Base-by-base conservation (phyloP, 1,140 invertebrate species). In the Bombus pyrosoma region DNA sequence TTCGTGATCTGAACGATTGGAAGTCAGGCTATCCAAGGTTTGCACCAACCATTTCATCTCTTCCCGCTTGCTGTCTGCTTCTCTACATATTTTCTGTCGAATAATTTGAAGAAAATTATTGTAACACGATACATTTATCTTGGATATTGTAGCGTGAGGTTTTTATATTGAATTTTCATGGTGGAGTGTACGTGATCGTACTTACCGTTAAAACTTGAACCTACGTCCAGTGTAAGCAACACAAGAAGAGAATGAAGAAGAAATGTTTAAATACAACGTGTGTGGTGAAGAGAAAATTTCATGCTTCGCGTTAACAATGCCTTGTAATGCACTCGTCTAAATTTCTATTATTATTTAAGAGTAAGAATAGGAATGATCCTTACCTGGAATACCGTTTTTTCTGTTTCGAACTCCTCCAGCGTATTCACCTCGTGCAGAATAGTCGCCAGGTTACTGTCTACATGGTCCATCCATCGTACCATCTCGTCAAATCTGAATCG, bases 11-110 rank as follows among this genome's bases (percentile, higher is more conserved):
- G 97, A 96, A 89, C 97, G 97, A 93, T 98, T 98, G 62, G 97
- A 97, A 10, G 98, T 96, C 79, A 99, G 95, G 86, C 97, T 97
- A 90, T 99, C 98, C 59, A 99, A 94, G 32, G 97, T 98, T 95
- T 98, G 97, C 2, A 99, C 98, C 68, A 99, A 95, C 98, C 98
- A 99, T 92, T 99, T 99, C 97, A 99, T 98, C 89, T 98, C 98
- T 94, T 99, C 98, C 73, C 98, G 96, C 93, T 98, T 98, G 71
- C 96, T 96, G 92, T 99, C 98, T 83, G 98, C 98, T 95, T 99
- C 98, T 72, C 97, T 96, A 92, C 98, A 98, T 87, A 99, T 97
- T 93, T 96, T 97, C 98, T 98, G 93, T 85, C 53, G 41, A 57
- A 85, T 3, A 43, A 25, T 41, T 10, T 25, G 25, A 25, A 69